Conservation (phyloP, 2,113 vertebrate species). For the Bombycilla garrulus region DNA sequence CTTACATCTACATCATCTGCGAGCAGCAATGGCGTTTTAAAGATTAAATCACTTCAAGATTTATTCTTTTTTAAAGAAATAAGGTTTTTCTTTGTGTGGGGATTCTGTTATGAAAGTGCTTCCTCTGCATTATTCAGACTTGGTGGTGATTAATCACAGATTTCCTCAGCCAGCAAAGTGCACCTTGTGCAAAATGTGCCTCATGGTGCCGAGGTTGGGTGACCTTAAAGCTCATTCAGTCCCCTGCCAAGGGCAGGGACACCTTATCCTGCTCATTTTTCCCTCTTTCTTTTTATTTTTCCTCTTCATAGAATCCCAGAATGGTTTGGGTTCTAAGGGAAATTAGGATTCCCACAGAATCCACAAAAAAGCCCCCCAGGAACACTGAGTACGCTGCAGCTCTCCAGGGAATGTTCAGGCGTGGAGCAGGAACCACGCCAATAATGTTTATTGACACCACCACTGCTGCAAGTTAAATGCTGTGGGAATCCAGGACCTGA, state of each 20-base stretch:
- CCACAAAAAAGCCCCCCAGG: neutral
- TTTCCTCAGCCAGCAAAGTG: neutral
- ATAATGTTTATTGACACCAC: neutral
- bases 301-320: neutral
- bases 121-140: neutral
- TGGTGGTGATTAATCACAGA: neutral
- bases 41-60: neutral
- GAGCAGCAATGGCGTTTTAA: neutral
- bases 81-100: neutral
- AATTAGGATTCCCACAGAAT: neutral
- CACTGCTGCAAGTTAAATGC: neutral
- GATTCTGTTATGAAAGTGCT: neutral
- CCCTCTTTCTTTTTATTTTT: neutral
- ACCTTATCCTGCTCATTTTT: neutral
- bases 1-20: neutral
- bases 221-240: neutral
- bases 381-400: neutral
- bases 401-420: neutral
- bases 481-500: neutral
- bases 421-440: neutral
- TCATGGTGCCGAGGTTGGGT: neutral
- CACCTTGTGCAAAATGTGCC: neutral
- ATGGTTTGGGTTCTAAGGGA: neutral
- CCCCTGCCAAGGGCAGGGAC: neutral
- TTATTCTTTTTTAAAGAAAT: neutral